A percentile compares a stretch with the other conserved stretches of the same genome.
phyloP scores from a whole-genome alignment of 1,140 invertebrate genomes.

The Hylaeus volcanicus region DNA sequence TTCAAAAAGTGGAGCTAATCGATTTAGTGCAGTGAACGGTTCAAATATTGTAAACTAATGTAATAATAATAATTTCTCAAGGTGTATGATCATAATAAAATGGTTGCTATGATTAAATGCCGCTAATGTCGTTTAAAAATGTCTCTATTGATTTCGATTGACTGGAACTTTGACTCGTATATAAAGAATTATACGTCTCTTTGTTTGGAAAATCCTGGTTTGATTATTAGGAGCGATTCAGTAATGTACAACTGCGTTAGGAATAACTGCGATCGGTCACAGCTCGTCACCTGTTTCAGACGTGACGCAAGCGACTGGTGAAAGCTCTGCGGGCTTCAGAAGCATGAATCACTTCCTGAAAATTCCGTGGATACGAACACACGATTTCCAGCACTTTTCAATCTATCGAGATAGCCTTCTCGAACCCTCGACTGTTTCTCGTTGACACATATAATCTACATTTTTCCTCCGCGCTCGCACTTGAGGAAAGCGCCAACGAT shows the following conservation, averaged over 20 bases:
- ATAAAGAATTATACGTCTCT: no score
- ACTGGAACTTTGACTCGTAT: no score
- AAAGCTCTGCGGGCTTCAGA: slow-evolving; percentile 42
- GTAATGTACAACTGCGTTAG: background rate
- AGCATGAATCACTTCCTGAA: slow-evolving; percentile 59
- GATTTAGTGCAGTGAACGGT: no score
- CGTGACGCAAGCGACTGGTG: slow-evolving; percentile 53
- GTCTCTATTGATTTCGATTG: no score
- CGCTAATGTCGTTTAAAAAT: no score
- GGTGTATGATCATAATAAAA: no score
- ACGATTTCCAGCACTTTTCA: slow-evolving; percentile 24
- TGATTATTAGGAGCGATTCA: background rate
- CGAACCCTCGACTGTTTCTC: background rate
- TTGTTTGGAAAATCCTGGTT: no score
- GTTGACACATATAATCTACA: background rate
- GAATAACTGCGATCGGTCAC: slow-evolving; percentile 37
- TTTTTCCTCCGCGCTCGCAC: slow-evolving; percentile 24
- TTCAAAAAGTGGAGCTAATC: no score
- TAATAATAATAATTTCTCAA: no score
- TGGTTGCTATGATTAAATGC: no score
- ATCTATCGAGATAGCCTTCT: slow-evolving; percentile 3
- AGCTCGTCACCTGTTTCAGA: slow-evolving; percentile 37
- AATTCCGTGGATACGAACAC: slow-evolving; percentile 33
- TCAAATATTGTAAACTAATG: no score
- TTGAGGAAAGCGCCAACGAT: background rate